Evolutionary conservation across 2,113 vertebrate species (phyloP), one percentile per base, ranked within the genome.

Genomic region (Calidris pygmaea): DNA sequence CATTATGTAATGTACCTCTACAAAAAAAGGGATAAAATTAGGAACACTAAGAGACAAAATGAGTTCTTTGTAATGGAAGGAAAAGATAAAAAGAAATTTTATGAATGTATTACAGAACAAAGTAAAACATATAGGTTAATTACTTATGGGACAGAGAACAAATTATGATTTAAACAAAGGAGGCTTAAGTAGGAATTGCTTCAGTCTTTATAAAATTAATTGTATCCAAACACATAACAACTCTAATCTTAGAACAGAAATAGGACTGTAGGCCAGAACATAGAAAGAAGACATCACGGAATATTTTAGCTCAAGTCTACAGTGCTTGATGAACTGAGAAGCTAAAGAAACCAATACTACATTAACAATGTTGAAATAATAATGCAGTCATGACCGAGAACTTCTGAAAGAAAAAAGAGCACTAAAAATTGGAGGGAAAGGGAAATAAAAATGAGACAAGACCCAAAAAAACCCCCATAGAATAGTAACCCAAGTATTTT

Each of bases 101-200:
- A 85, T 76, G 24, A 82, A 79, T 60, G 56, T 65, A 24, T 85
- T 72, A 37, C 41, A 84, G 55, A 93, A 83, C 22, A 63, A 86
- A 92, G 59, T 89, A 92, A 92, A 90, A 90, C 70, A 81, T 63
- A 88, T 71, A 80, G 63, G 55, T 84, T 95, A 94, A 88, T 95
- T 84, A 76, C 68, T 63, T 86, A 80, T 35, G 59, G 26, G 56
- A 86, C 94, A 60, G 37, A 90, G 83, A 94, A 88, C 16, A 90
- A 90, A 77, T 59, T 85, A 74, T 41, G 2, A 80, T 87, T 93
- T 88, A 88, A 89, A 95, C 43, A 90, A 90, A 90, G 41, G 47
- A 74, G 1, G 10, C 6, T 67, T 78, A 71, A 93, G 43, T n/a
- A 78, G 65, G 77, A 93, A 84, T 71, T 86, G 2, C 37, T 86